Conservation (phyloP, 1,140 invertebrate genomes). For the Drosophila serrata region DNA sequence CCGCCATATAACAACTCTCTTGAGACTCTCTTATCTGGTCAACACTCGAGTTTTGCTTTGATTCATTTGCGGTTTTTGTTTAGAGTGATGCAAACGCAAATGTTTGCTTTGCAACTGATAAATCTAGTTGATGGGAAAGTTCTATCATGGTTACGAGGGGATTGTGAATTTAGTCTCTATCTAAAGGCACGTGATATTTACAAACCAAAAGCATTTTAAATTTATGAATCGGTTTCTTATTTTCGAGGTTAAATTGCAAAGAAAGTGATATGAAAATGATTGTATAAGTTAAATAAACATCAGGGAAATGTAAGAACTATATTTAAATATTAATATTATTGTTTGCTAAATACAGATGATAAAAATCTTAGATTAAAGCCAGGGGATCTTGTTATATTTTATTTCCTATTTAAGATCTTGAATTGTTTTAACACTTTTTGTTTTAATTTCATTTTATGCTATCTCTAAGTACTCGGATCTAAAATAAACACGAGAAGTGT, state of each 20-base stretch:
- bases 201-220: not conserved
- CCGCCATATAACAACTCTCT: constrained; percentile 34
- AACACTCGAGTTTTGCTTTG: constrained; percentile 39
- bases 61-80: constrained; percentile 32
- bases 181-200: not conserved
- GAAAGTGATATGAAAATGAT: not conserved
- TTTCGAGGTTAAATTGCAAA: not conserved
- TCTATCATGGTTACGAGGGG: not conserved
- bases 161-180: not conserved
- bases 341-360: not conserved
- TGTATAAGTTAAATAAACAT: not conserved
- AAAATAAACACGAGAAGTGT: constrained; percentile 57
- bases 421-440: constrained; percentile 14
- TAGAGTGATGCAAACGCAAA: constrained; percentile 10
- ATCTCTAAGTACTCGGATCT: constrained; percentile 54
- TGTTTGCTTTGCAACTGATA: constrained; percentile 29
- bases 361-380: not conserved
- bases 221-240: not conserved
- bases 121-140: constrained; percentile 14
- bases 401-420: not conserved
- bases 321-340: not conserved
- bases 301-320: not conserved
- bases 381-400: not conserved
- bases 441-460: constrained; percentile 29
- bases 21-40: constrained; percentile 40